A percentile compares a stretch with the other conserved stretches of the same genome.
phyloP scores from a whole-genome alignment of 2,888 invertebrate genomes.

The Luperina testacea region DNA sequence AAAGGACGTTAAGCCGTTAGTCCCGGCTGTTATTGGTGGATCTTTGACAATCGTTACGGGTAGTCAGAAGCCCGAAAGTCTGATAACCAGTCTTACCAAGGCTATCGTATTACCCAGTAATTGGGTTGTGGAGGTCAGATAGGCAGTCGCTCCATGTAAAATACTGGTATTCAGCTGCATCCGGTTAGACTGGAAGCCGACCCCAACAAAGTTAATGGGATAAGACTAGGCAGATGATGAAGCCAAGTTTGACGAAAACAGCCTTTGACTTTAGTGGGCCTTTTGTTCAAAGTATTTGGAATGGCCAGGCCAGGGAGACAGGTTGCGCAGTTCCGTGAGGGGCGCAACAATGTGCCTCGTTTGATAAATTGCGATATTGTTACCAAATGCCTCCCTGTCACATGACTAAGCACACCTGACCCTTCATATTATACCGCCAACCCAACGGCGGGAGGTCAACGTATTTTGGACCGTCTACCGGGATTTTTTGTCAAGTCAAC shows the following conservation, averaged over 20 bases:
- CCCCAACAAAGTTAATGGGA: too few relatives aligned
- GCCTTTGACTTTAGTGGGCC: not conserved
- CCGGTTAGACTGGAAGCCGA: too few relatives aligned
- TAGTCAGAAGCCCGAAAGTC: too few relatives aligned
- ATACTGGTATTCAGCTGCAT: too few relatives aligned
- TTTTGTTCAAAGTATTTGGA: constrained; percentile 26
- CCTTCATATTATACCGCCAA: constrained; percentile 34
- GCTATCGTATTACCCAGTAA: too few relatives aligned
- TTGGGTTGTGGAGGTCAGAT: too few relatives aligned
- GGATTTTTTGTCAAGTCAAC: constrained; percentile 71
- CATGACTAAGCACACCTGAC: constrained; percentile 66
- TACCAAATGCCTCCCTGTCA: constrained; percentile 78
- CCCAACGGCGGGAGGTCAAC: constrained; percentile 50
- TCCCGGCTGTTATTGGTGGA: too few relatives aligned
- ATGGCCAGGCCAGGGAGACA: constrained; percentile 56
- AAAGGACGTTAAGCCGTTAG: too few relatives aligned
- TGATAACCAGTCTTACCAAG: too few relatives aligned
- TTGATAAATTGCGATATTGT: constrained; percentile 89
- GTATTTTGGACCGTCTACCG: constrained; percentile 62
- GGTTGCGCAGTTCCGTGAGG: constrained; percentile 71
- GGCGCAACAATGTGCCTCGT: constrained; percentile 87
- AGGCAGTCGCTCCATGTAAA: too few relatives aligned
- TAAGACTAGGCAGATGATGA: too few relatives aligned
- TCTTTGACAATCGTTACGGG: too few relatives aligned
- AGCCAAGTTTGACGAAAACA: not conserved